Evolutionary conservation across 1,140 invertebrate genomes (phyloP), one percentile per base, ranked within the genome.

Genomic region (Archivesica marissinica): DNA sequence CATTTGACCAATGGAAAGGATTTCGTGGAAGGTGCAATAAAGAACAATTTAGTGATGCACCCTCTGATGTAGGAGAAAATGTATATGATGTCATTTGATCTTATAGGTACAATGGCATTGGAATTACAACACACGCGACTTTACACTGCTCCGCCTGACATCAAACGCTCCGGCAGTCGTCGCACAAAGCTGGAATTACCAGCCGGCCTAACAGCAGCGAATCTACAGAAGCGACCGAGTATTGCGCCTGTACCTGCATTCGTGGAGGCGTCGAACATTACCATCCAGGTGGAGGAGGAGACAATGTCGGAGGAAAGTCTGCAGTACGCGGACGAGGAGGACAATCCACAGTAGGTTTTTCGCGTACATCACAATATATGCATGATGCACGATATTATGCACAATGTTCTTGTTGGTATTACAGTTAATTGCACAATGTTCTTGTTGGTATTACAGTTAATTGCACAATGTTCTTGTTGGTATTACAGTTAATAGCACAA

Each of bases 181-280:
- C 66, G 80, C 2, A 61, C 59, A 13, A 87, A 91, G 38, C 86
- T 92, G n/a, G 86, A 89, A 13, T 83, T 91, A 11, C 91, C 90
- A 9, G 89, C 92, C 81, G 91, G 90, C 33, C 76, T 92, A 11
- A 91, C 85, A 50, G 88, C 89, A 4, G 84, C 88, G 59, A 93
- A 87, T 56, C 75, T 93, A 54, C 90, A 92, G 64, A 92, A 92
- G 79, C 79, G 94, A 20, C 93, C 94, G 0, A 94, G 93, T 83
- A 95, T 95, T 39, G 94, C 94, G 2, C 94, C 94, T 0, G 94
- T 95, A 7, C 94, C 94, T 0, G 94, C 94, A 38, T 91, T 94
- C 70, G 84, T 94, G 23, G 94, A 94, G 30, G 86, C 93, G 17
- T 86, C 82, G 52, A 89, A 89, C 61, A 90, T 92, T 11, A 88